Conservation (phyloP, 2,797 vertebrate genomes). For the Pelochelys cantorii region DNA sequence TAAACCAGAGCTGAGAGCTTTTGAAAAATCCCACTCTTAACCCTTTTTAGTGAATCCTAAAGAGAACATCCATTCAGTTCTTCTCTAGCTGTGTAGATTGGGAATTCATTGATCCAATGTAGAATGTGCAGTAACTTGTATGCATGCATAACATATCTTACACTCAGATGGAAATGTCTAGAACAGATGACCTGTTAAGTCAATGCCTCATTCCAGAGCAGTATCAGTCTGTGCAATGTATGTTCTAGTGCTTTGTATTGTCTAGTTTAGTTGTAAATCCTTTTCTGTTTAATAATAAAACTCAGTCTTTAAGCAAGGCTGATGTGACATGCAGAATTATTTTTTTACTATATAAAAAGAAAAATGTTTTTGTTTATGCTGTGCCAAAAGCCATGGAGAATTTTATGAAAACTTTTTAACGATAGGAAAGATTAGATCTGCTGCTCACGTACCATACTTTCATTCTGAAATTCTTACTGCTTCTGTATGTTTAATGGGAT, state of each 20-base stretch:
- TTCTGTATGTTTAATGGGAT: not conserved
- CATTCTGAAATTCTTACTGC: not conserved
- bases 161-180: not conserved
- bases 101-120: not conserved
- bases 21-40: not conserved
- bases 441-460: not conserved
- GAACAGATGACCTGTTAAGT: not conserved
- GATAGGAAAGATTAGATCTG: not conserved
- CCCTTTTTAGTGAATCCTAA: not conserved
- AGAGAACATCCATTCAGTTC: not conserved
- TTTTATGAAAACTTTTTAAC: not conserved
- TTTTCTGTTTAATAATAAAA: constrained; percentile 51
- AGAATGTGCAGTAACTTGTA: not conserved
- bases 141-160: not conserved
- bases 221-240: not conserved
- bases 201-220: constrained; percentile 3
- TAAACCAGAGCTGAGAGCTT: not conserved
- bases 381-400: not conserved
- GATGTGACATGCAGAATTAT: not conserved
- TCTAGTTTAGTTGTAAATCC: constrained; percentile 17
- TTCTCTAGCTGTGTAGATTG: not conserved
- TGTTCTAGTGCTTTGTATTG: not conserved
- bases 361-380: not conserved
- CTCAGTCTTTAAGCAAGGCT: not conserved
- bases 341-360: not conserved